These are phyloP conservation scores for Babyrousa celebensis DNA, from an alignment of 2,797 vertebrate genomes.

Conservation along the genomic window DNA sequence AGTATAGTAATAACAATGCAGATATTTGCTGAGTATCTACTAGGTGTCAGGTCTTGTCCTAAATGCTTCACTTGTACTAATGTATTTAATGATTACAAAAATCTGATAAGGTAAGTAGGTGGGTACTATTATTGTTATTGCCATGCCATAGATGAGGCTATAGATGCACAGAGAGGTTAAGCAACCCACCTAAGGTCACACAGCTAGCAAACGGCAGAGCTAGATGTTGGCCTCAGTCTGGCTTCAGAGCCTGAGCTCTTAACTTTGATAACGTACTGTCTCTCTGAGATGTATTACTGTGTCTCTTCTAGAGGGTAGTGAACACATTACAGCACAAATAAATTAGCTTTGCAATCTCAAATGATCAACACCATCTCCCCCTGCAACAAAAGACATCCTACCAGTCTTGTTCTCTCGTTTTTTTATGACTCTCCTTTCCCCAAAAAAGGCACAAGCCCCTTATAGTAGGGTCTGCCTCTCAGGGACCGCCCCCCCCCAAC, in stretches of 20 bases:
- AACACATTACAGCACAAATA: slow-evolving; percentile 15
- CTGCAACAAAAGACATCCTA: accelerated
- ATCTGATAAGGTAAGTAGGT: too few species aligned
- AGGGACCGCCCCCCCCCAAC: not conserved
- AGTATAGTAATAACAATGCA: accelerated
- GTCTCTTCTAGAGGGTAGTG: slow-evolving; percentile 32
- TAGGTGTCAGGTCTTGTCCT: not conserved
- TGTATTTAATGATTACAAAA: not conserved
- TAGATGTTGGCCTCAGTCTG: slow-evolving; percentile 7
- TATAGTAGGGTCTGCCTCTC: not conserved
- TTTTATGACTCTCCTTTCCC: not conserved
- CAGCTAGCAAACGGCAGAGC: not conserved
- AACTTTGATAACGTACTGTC: not conserved
- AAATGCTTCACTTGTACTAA: not conserved
- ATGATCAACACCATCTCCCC: not conserved
- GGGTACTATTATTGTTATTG: not conserved
- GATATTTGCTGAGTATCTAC: not conserved
- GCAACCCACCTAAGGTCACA: slow-evolving; percentile 21
- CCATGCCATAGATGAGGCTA: not conserved
- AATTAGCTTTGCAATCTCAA: slow-evolving; percentile 16
- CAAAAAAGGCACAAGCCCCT: not conserved
- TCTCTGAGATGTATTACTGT: not conserved
- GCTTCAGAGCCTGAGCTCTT: not conserved
- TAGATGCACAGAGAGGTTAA: not conserved
- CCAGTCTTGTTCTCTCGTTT: not conserved